phyloP scores from a whole-genome alignment of 2,113 vertebrate species.

The Antigone vipio region DNA sequence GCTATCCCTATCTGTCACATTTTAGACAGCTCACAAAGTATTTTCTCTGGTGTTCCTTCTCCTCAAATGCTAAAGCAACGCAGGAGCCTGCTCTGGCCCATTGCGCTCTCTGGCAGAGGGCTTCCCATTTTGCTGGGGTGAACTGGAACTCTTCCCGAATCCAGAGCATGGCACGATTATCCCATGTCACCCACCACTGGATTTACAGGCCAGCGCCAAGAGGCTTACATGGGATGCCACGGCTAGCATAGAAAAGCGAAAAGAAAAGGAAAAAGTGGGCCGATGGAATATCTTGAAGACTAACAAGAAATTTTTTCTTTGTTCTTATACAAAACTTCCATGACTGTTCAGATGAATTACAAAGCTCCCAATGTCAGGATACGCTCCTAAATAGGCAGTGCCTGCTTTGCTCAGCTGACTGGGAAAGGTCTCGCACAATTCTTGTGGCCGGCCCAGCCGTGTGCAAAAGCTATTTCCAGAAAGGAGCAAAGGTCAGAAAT shows the following conservation, averaged over 20 bases:
- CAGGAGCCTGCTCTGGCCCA: not conserved
- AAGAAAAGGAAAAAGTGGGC: not conserved
- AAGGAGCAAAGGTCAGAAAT: conserved; percentile 20
- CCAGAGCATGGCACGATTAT: not conserved
- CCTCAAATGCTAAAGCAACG: not conserved
- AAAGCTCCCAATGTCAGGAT: not conserved
- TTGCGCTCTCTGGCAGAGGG: not conserved
- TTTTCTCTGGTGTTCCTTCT: not conserved
- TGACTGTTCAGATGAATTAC: not conserved
- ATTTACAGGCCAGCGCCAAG: not conserved
- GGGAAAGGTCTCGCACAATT: not conserved
- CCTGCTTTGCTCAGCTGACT: not conserved
- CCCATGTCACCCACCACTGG: not conserved
- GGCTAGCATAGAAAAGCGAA: not conserved
- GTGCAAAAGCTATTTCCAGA: conserved; percentile 35
- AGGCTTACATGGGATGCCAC: not conserved
- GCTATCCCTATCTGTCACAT: too few relatives aligned
- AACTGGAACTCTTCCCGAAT: not conserved
- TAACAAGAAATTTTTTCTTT: not conserved
- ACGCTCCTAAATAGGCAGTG: not conserved
- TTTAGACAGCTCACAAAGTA: not conserved
- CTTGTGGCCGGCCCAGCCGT: not conserved
- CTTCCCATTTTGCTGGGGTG: not conserved
- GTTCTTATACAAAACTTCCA: not conserved
- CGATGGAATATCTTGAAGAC: not conserved